Evolutionary conservation across 2,888 invertebrate species (phyloP), one percentile per base, ranked within the genome.

Genomic region (Acholoe squamosa): DNA sequence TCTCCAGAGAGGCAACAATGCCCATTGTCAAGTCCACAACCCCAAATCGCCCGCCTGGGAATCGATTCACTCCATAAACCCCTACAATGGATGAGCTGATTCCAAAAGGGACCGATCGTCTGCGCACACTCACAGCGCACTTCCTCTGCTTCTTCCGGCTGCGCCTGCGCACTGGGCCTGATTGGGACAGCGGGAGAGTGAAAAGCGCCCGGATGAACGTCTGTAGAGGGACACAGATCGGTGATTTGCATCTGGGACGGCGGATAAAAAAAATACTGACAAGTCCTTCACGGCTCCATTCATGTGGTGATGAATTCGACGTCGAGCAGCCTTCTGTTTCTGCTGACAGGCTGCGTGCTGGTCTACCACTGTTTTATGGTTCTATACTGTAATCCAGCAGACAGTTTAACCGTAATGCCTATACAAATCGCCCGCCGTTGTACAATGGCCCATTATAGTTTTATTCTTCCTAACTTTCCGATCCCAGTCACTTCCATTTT

Each of bases 201-300:
- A 71, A 71, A 71, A 25, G 31, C 25, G 71, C 28, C 71, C 71
- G 28, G 31, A 71, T 71, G 71, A 71, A 28, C 71, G 28, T 25
- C 71, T 25, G 14, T 25, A 28, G 71, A 71, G 71, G 61, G 71
- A 25, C 71, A 28, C 71, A 25, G 31, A 71, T 71, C 71, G 71
- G 71, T 71, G 71, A 71, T 71, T 71, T 71, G 71, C 61, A 61
- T 61, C 61, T 61, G 61, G 61, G n/a, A 61, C 3, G 61, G n/a
- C n/a, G 71, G 71, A 71, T 25, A 71, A 71, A 28, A 28, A 71
- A 28, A 61, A n/a, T 22, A 61, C n/a, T 28, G 61, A 28, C 71
- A 71, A 71, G 71, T 25, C 71, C 14, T 25, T 71, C 61, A n/a
- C 61, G 71, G 71, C 25, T 28, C 71, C 28, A 71, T 71, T 25